These are phyloP conservation scores for Gasteruption jaculator DNA, from an alignment of 2,888 invertebrate species.

Conservation along the genomic window DNA sequence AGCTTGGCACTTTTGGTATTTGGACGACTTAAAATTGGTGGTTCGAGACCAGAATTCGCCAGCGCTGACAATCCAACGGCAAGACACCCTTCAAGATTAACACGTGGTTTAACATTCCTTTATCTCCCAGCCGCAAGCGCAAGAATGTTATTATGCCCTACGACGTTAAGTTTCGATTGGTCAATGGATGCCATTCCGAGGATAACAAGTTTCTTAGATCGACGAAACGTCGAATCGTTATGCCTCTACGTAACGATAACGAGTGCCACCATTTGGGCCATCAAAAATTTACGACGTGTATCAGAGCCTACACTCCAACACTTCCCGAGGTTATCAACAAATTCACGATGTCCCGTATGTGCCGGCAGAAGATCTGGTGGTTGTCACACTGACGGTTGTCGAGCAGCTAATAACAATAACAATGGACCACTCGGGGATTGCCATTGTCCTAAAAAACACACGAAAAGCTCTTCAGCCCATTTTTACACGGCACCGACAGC, in stretches of 20 bases:
- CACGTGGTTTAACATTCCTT: constrained; percentile 83
- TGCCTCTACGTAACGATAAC: constrained; percentile 64
- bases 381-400: constrained; percentile 66
- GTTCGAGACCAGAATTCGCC: constrained; percentile 75
- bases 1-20: constrained; percentile 68
- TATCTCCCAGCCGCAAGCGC: constrained; percentile 91
- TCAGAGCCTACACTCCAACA: too few relatives aligned
- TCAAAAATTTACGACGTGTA: constrained; percentile 32
- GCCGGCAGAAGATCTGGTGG: constrained; percentile 65
- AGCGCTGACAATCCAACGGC: constrained; percentile 95
- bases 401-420: constrained; percentile 70
- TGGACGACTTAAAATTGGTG: constrained; percentile 75
- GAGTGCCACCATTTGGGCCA: constrained; percentile 37
- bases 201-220: constrained; percentile 72
- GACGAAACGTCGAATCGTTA: constrained; percentile 71
- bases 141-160: constrained; percentile 80
- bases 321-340: constrained; percentile 28
- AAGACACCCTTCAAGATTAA: constrained; percentile 74
- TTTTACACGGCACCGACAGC: constrained; percentile 55
- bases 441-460: constrained; percentile 49
- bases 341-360: constrained; percentile 63
- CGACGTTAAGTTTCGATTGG: constrained; percentile 94
- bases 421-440: constrained; percentile 54
- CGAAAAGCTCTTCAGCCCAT: constrained; percentile 28
- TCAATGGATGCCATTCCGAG: constrained; percentile 95